These are phyloP conservation scores for Erpetoichthys calabaricus DNA, from an alignment of 2,797 vertebrate species.

Conservation along the genomic window DNA sequence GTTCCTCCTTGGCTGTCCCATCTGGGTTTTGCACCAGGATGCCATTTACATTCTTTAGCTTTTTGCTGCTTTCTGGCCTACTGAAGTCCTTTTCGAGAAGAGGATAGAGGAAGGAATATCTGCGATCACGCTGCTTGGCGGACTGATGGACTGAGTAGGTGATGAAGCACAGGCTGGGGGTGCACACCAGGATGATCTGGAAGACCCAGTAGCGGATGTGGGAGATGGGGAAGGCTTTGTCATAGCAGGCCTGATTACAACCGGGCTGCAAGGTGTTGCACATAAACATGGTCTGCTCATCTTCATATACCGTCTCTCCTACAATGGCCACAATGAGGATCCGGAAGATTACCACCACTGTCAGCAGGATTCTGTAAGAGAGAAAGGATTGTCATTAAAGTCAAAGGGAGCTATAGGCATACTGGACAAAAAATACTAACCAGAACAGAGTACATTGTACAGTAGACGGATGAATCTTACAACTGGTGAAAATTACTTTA, in stretches of 20 bases:
- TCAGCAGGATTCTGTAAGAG: conserved; percentile 65
- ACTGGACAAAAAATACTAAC: no score
- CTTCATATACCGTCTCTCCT: conserved; percentile 77
- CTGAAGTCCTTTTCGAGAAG: conserved; percentile 54
- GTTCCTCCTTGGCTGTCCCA: conserved; percentile 47
- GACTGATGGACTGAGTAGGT: conserved; percentile 75
- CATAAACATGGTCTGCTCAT: conserved; percentile 81
- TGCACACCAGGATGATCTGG: conserved; percentile 74
- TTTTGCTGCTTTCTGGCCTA: conserved; percentile 42
- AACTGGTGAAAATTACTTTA: no score
- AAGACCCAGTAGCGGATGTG: conserved; percentile 84
- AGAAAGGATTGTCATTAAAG: conserved; percentile 5
- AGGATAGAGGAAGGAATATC: conserved; percentile 66
- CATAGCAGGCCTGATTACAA: conserved; percentile 83
- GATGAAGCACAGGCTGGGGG: conserved; percentile 74
- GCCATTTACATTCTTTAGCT: conserved; percentile 54
- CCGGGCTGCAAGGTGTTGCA: conserved; percentile 84
- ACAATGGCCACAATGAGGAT: conserved; percentile 83
- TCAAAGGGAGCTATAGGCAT: no score
- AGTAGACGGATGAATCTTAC: no score
- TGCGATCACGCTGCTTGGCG: conserved; percentile 60
- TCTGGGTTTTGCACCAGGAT: conserved; percentile 52
- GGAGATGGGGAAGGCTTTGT: conserved; percentile 79
- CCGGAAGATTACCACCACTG: conserved; percentile 82
- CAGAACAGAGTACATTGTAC: no score